Evolutionary conservation across 2,888 invertebrate genomes (phyloP), one percentile per base, ranked within the genome.

Genomic region (Drosophila macrothrix): DNA sequence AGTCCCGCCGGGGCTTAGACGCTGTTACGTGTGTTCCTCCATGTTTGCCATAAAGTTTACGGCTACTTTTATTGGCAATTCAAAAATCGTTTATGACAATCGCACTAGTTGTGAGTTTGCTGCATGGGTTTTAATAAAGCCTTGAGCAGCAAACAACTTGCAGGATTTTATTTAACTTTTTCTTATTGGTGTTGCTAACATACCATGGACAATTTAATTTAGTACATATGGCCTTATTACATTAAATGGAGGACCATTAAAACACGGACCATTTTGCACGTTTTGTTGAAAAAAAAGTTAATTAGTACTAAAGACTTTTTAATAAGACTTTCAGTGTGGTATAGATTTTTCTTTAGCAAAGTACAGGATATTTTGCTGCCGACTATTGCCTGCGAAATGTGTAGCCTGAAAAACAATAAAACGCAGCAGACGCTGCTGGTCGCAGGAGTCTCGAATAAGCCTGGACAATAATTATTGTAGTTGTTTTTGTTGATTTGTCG

Each of bases 71-170:
- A 89, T 89, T 82, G 90, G 84, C 88, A 88, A 86, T 86, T 90
- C 84, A 90, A 90, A 90, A 88, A 89, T 90, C 92, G 86, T 90
- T 92, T 91, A 92, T 86, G 91, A 86, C 88, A 88, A 86, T 84
- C 88, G 82, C 77, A 76, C 73, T 73, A 76, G 74, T 71, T 78
- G 66, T 66, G 67, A 43, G 46, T 46, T 52, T 29, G 52, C 46
- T 73, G 58, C 65, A 61, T 61, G 69, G 62, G 55, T 81, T 87
- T 88, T 88, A 86, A 86, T 86, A 85, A 88, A 83, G 73, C 76
- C 71, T 66, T 71, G 29, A 28, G 19, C 25, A 31, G 22, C 10
- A 39, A 56, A 25, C 33, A 41, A 56, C 52, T 67, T 64, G 52
- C 16, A 60, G 16, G 22, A 9, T 25, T 46, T 25, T 12, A 25